Base-by-base conservation (phyloP, 1,140 invertebrate genomes). In the Drosophila gunungcola region DNA sequence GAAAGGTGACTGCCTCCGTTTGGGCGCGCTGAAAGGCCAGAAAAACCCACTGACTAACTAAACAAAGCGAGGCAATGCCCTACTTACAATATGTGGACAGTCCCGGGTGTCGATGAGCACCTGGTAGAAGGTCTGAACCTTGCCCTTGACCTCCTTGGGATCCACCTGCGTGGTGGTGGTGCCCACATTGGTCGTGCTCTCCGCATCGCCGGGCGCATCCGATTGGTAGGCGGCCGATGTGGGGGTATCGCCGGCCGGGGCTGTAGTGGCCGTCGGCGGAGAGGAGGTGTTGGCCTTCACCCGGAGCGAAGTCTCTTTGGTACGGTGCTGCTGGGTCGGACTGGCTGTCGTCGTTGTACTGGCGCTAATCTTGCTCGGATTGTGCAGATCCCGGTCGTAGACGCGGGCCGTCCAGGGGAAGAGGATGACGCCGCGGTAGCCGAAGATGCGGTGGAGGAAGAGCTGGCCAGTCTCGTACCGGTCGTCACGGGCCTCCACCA, bases 1-100 rank as follows among this genome's bases (percentile, higher is more conserved):
- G 93, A 93, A 99, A 99, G n/a, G 98, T 99, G 0, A 99, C 98
- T 34, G 98, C 97, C 94, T 99, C 98, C 42, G 98, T 98, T 94
- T 99, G 98, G 5, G 98, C 97, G 90, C 98, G 95, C 97, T 98
- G 83, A 21, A 93, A 42, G 16, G 41, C 25, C 90, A 84, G 41
- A 85, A 57, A 3, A 0, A 16, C 32, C 38, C n/a, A 13, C 4
- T 46, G 1, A 27, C 32, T 52, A 21, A 12, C 12, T 1, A 4
- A 3, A 27, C 42, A 12, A 53, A 38, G 13, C 43, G 1, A 42
- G 7, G 5, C 12, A 7, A 7, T 25, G 12, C 5, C 52, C 95
- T 2, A 9, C 96, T 95, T 94, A 98, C 97, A 93, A 99, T 98
- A 93, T 96, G 97, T 25, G 98, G 98, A 92, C 97, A 98, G 94